Evolutionary conservation across 2,113 vertebrate genomes (phyloP).

Genomic region (Xiphophorus couchianus): DNA sequence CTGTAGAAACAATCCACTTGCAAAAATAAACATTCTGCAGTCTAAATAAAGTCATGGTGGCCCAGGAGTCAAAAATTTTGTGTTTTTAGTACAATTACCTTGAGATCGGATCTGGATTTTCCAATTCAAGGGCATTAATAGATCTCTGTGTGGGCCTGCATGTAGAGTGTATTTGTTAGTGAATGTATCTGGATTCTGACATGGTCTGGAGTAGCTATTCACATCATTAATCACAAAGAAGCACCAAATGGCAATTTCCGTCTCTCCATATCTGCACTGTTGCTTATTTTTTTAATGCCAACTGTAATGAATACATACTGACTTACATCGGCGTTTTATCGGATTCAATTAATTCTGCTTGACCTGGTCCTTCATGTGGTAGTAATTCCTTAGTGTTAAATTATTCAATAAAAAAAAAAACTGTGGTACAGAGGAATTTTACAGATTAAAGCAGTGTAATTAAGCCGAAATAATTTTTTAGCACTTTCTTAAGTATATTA

Average conservation of each 20-base stretch:
- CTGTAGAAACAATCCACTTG: slow-evolving; percentile 73
- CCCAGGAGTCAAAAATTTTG: slow-evolving; percentile 54
- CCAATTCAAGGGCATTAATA: slow-evolving; percentile 75
- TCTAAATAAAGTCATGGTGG: slow-evolving; percentile 64
- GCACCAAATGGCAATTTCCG: slow-evolving; percentile 61
- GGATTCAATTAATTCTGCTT: slow-evolving; percentile 29
- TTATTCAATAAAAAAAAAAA: background rate
- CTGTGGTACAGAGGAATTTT: background rate
- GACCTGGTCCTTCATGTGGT: slow-evolving; percentile 9
- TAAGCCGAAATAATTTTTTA: background rate
- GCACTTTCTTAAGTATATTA: no score
- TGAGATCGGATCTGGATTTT: slow-evolving; percentile 75
- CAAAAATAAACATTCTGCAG: slow-evolving; percentile 74
- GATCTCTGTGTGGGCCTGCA: slow-evolving; percentile 48
- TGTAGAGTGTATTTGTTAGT: slow-evolving; percentile 39
- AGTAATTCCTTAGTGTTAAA: background rate
- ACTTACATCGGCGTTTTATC: slow-evolving; percentile 33
- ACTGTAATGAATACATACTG: slow-evolving; percentile 54
- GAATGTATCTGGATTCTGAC: slow-evolving; percentile 56
- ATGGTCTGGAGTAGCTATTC: slow-evolving; percentile 67
- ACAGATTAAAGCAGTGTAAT: background rate
- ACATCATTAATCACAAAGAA: slow-evolving; percentile 75
- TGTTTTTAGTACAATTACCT: slow-evolving; percentile 81
- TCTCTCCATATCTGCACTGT: slow-evolving; percentile 75
- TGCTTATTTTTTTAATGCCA: slow-evolving; percentile 66